Conservation (phyloP, 2,888 invertebrate species). For the Aspidiotus rigidus region DNA sequence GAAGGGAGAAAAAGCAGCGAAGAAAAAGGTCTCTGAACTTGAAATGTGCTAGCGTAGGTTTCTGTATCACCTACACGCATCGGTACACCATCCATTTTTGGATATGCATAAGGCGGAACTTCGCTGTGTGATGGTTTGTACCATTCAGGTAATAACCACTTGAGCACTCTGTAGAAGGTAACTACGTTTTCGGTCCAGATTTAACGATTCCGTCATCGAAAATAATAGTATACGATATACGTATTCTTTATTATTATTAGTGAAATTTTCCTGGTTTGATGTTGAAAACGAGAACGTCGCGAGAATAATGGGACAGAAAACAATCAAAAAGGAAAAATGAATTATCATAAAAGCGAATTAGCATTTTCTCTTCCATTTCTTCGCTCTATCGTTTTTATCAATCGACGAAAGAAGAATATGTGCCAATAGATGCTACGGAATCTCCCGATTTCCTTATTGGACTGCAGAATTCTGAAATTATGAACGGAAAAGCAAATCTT, state of each 20-base stretch:
- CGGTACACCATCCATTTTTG: slow-evolving; percentile 32
- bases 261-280: background rate
- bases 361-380: background rate
- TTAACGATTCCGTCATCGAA: slow-evolving; percentile 34
- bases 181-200: slow-evolving; percentile 32
- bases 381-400: background rate
- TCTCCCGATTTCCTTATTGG: no score
- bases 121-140: slow-evolving; percentile 24
- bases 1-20: no score
- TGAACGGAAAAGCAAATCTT: no score
- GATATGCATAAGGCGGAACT: slow-evolving; percentile 32
- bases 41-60: slow-evolving; percentile 34
- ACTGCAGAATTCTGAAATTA: no score
- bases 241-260: slow-evolving; percentile 3
- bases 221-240: slow-evolving; percentile 18
- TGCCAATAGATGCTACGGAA: no score
- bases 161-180: slow-evolving; percentile 30
- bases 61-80: slow-evolving; percentile 31
- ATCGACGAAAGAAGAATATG: background rate
- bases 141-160: slow-evolving; percentile 34
- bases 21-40: slow-evolving; percentile 31
- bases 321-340: background rate
- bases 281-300: background rate
- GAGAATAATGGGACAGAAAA: background rate
- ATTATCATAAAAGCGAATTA: slow-evolving; percentile 6